Evolutionary conservation across 2,113 vertebrate species (phyloP).

Genomic region (Peromyscus leucopus): DNA sequence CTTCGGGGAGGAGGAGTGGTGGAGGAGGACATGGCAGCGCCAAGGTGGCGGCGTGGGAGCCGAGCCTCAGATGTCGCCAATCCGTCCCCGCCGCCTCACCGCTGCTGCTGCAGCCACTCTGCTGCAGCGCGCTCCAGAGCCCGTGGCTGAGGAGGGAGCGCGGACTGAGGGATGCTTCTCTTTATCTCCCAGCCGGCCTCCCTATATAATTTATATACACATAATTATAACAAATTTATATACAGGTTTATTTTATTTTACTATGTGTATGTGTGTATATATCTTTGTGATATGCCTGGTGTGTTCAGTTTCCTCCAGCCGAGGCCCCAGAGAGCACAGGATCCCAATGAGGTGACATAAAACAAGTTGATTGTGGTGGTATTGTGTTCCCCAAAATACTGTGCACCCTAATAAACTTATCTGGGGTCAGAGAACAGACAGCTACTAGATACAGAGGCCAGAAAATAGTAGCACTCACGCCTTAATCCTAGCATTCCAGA

Average conservation of each 20-base stretch:
- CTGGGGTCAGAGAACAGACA: too few relatives aligned
- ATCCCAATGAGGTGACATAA: background rate
- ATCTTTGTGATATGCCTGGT: background rate
- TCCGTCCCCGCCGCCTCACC: slow-evolving; percentile 8
- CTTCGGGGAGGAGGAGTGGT: slow-evolving; percentile 84
- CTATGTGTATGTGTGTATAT: too few relatives aligned
- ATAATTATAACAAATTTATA: too few relatives aligned
- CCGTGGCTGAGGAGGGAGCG: slow-evolving; percentile 4
- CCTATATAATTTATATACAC: background rate
- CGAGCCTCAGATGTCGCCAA: slow-evolving; percentile 68
- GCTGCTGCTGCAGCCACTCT: too few relatives aligned
- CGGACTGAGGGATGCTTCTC: slow-evolving; percentile 55
- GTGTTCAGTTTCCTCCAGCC: background rate
- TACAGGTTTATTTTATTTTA: background rate
- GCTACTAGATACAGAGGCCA: too few relatives aligned
- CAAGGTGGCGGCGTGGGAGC: slow-evolving; percentile 47
- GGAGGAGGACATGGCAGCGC: slow-evolving; percentile 83
- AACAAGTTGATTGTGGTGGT: too few relatives aligned
- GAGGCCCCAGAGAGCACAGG: background rate
- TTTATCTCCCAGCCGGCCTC: slow-evolving; percentile 4
- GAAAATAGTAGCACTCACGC: too few relatives aligned
- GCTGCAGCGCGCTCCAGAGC: slow-evolving; percentile 6
- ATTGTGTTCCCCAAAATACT: too few relatives aligned
- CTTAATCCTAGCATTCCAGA: too few relatives aligned
- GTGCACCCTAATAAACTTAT: too few relatives aligned